A percentile compares a stretch with the other conserved stretches of the same genome.
phyloP scores from a whole-genome alignment of 2,888 invertebrate genomes.

The Mythimna loreyi region DNA sequence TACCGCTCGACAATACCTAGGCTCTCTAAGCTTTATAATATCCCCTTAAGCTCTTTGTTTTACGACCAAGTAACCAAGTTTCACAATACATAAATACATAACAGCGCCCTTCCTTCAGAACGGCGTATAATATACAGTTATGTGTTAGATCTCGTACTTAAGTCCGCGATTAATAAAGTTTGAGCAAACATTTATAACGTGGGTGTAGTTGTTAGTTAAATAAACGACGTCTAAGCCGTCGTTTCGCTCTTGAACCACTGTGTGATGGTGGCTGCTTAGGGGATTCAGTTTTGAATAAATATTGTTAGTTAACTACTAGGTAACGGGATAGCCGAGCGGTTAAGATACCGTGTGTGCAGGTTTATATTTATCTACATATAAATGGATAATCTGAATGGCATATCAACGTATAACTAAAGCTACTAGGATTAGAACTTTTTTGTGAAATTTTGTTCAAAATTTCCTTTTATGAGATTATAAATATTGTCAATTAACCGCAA shows the following conservation, averaged over 20 bases:
- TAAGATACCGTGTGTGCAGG: too few species aligned
- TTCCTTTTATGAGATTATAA: too few species aligned
- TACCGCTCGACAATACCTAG: background rate
- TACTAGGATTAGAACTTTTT: too few species aligned
- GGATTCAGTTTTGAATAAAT: constrained; percentile 1
- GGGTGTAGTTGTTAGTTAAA: constrained; percentile 56
- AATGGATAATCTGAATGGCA: too few species aligned
- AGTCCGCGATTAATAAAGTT: constrained; percentile 65
- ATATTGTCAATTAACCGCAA: too few species aligned
- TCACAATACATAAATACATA: constrained; percentile 11
- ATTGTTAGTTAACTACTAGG: background rate
- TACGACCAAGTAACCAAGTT: constrained; percentile 19
- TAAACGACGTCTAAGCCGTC: constrained; percentile 48
- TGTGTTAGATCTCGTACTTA: constrained; percentile 54
- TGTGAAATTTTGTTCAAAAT: too few species aligned
- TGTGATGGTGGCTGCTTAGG: constrained; percentile 17
- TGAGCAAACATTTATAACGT: constrained; percentile 62
- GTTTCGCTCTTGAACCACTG: constrained; percentile 29
- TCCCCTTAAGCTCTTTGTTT: background rate
- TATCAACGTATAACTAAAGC: too few species aligned
- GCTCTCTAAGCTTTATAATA: background rate
- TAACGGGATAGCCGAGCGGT: too few species aligned
- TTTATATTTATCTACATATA: too few species aligned
- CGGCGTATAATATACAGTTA: constrained; percentile 54
- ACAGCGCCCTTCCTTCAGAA: constrained; percentile 10